Conservation (phyloP, 2,797 vertebrate species). For the Sebastes alutus region DNA sequence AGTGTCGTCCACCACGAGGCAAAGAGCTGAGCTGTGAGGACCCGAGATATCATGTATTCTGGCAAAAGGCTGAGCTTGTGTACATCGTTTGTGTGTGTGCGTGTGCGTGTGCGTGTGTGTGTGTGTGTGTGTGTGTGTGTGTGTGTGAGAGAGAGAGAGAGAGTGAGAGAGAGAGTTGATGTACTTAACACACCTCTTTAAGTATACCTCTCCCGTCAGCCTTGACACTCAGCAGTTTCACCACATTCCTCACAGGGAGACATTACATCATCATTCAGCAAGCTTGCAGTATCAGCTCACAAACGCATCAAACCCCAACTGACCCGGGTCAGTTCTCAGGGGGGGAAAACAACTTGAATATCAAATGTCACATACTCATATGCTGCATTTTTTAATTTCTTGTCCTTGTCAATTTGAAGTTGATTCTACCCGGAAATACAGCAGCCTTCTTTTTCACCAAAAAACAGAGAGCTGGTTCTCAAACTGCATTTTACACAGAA, state of each 20-base stretch:
- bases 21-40: slow-evolving; percentile 54
- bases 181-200: slow-evolving; percentile 18
- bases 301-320: not conserved
- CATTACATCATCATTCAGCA: slow-evolving; percentile 54
- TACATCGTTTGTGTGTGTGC: not conserved
- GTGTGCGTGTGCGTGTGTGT: not conserved
- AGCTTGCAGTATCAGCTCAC: slow-evolving; percentile 2
- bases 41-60: slow-evolving; percentile 39
- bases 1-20: not conserved
- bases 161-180: not conserved
- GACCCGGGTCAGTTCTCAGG: not conserved
- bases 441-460: not conserved
- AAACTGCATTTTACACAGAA: not conserved
- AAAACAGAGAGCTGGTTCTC: not conserved
- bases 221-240: slow-evolving; percentile 41
- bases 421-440: not conserved
- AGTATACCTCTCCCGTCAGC: slow-evolving; percentile 11
- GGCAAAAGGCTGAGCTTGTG: slow-evolving; percentile 18
- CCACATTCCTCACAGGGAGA: slow-evolving; percentile 45
- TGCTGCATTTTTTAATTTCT: not conserved
- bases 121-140: not conserved
- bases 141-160: not conserved
- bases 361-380: slow-evolving; percentile 3
- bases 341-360: not conserved
- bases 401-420: not conserved